Evolutionary conservation across 2,113 vertebrate genomes (phyloP).

Genomic region (Arvicanthis niloticus): DNA sequence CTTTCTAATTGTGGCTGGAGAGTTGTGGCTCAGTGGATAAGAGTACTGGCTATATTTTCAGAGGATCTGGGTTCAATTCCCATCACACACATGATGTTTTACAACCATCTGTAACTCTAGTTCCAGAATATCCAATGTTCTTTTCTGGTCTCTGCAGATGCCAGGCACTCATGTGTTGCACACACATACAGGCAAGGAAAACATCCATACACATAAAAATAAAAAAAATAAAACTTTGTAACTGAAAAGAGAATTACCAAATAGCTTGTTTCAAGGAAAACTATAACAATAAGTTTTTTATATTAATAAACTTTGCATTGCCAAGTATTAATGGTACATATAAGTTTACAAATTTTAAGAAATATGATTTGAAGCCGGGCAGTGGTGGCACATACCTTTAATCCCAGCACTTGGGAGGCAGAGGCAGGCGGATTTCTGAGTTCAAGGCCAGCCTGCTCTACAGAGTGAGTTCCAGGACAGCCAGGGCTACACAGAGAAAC

Average conservation of each 20-base stretch:
- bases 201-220: neutral
- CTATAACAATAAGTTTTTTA: slow-evolving; percentile 24
- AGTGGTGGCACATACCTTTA: no score
- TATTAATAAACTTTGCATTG: slow-evolving; percentile 30
- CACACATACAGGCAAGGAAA: neutral
- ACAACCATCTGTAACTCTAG: neutral
- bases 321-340: slow-evolving; percentile 60
- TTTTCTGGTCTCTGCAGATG: neutral
- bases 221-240: slow-evolving; percentile 48
- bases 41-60: neutral
- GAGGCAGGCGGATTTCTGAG: no score
- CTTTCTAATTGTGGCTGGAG: neutral
- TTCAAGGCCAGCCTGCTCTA: no score
- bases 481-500: no score
- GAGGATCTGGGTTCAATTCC: neutral
- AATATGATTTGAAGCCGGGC: no score
- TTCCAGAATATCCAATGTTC: neutral
- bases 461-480: no score
- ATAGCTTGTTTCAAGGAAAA: slow-evolving; percentile 59
- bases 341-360: slow-evolving; percentile 29
- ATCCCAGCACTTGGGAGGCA: no score
- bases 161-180: neutral
- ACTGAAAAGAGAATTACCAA: slow-evolving; percentile 48
- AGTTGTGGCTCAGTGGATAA: neutral
- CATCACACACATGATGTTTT: neutral